These are phyloP conservation scores for Drosophila prostipennis DNA, from an alignment of 2,888 invertebrate species.

Conservation along the genomic window DNA sequence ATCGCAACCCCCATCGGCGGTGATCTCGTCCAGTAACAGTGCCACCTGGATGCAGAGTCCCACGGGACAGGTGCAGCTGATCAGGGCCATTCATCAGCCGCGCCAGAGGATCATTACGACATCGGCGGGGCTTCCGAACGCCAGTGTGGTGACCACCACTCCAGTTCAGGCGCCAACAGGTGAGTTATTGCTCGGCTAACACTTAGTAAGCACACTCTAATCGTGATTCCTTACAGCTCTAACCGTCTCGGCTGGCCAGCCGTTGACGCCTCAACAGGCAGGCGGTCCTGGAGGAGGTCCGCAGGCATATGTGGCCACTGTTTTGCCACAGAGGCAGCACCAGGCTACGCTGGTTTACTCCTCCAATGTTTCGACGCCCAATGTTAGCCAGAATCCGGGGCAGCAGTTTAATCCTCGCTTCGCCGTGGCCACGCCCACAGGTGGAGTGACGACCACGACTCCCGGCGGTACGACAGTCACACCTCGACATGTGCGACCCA, in stretches of 20 bases:
- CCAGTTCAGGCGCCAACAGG: constrained; percentile 57
- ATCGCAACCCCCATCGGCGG: constrained; percentile 81
- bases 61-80: constrained; percentile 82
- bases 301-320: constrained; percentile 83
- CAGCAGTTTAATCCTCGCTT: constrained; percentile 83
- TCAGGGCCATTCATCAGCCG: constrained; percentile 82
- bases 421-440: constrained; percentile 79
- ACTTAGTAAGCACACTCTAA: background rate
- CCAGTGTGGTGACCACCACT: constrained; percentile 68
- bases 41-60: constrained; percentile 83
- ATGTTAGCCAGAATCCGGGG: constrained; percentile 71
- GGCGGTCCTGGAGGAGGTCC: constrained; percentile 44
- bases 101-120: constrained; percentile 83
- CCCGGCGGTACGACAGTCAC: constrained; percentile 70
- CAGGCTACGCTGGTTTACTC: constrained; percentile 84
- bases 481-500: constrained; percentile 83
- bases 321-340: constrained; percentile 82
- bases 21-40: constrained; percentile 82
- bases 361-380: constrained; percentile 77
- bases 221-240: background rate
- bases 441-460: constrained; percentile 53
- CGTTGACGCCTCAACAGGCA: constrained; percentile 14
- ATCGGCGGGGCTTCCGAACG: constrained; percentile 68
- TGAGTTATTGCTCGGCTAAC: constrained; percentile 10
- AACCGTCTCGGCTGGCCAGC: constrained; percentile 17